Base-by-base conservation (phyloP, 2,797 vertebrate genomes). In the Amphiprion clarkii region DNA sequence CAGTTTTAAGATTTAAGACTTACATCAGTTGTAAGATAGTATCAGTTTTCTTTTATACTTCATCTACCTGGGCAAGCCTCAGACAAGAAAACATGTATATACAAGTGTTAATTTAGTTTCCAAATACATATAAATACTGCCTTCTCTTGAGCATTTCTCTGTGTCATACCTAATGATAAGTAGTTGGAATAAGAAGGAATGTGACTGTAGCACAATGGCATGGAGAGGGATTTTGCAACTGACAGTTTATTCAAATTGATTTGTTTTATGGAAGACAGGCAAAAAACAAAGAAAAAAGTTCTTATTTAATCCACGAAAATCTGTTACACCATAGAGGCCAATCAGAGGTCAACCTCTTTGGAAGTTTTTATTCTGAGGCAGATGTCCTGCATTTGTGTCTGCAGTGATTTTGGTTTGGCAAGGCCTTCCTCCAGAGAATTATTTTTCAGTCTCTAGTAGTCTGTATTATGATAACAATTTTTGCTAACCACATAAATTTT, bases 331-430 rank as follows among this genome's bases (percentile, higher is more conserved):
- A 40, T 11, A 40, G 25, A 36, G 57, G 58, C 19, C 48, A 52
- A 40, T 63, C 25, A 66, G 14, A 44, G 62, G 60, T 70, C 68
- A 79, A 56, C 21, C 44, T 80, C 21, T 65, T 60, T 62, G 44
- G 14, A 57, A 64, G 25, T 13, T 60, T 55, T 69, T 52, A 68
- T 79, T 73, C 74, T 31, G 54, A 68, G 27, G 54, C 57, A 73
- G 42, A 71, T 84, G 78, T 78, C 44, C 55, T 69, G 36, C 46
- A 68, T 71, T 74, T 74, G 42, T 63, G 69, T 73, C 59, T 67
- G 66, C 58, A 72, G 67, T 17, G 40, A 27, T 54, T 75, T 64
- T 69, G 82, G 84, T 86, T 86, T 91, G 82, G 84, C 87, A 77
- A 36, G n/a, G 13, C 23, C 10, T 31, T 14, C 21, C 42, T 68